Evolutionary conservation across 2,888 invertebrate species (phyloP), one percentile per base, ranked within the genome.

Genomic region (Dryadula phaetusa): DNA sequence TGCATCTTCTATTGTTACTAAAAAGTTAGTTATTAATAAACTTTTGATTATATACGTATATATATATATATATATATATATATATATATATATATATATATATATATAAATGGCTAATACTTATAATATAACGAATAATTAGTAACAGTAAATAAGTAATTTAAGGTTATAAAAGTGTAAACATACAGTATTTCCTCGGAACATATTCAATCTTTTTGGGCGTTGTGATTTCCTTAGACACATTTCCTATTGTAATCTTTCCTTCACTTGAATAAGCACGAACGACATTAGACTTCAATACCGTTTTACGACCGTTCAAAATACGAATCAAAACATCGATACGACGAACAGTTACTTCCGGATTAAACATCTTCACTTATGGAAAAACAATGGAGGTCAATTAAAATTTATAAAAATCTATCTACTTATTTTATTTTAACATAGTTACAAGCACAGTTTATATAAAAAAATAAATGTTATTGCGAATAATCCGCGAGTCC

Each of bases 121-220:
- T n/a, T n/a, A n/a, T n/a, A n/a, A n/a, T n/a, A n/a, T n/a, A n/a
- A n/a, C n/a, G n/a, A n/a, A n/a, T n/a, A n/a, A n/a, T n/a, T n/a
- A n/a, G n/a, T n/a, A n/a, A n/a, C n/a, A n/a, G n/a, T n/a, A n/a
- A n/a, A n/a, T n/a, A n/a, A n/a, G 4, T 20, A n/a, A 37, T 54
- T 54, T 37, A 28, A 56, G 40, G 42, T 28, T 44, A 44, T 62
- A 58, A 14, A 16, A 47, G 56, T 54, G 54, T 54, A 47, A 53
- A 60, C 95, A 95, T 93, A 97, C 97, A 92, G 83, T 96, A 97
- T 77, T 96, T 95, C 76, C 93, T 90, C 8, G 99, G 98, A n/a
- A 99, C 97, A 82, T 96, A 95, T 92, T 98, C 96, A 2, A 95
- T 94, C 81, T 95, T 94, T 76, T 94, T 94, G 0, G 97, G 95